Base-by-base conservation (phyloP, 2,113 vertebrate genomes). In the Neodon shergylaensis region DNA sequence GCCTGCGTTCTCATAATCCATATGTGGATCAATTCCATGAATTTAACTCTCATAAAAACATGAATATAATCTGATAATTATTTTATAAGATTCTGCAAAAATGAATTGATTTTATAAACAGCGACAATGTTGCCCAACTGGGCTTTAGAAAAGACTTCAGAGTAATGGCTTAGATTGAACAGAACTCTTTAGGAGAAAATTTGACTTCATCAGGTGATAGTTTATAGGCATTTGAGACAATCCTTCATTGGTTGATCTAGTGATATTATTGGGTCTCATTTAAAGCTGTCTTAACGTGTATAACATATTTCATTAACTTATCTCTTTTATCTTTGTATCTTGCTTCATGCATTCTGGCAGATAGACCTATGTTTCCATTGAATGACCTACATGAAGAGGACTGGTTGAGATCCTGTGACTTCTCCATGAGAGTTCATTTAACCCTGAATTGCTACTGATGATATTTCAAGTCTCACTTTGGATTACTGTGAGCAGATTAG, bases 381-480 rank as follows among this genome's bases (percentile, higher is more conserved):
- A 21, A 26, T 17, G 33, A 92, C 73, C 94, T 76, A n/a, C 1
- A 77, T 17, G 72, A 49, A 24, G 26, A 5, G 36, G 6, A 73
- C 33, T 7, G 72, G 72, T 42, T n/a, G 54, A 44, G 24, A 36
- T 68, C 14, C 33, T 70, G 33, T 2, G 36, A n/a, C 17, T 72
- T 72, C 17, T 72, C 19, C 3, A 22, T 39, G 7, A 72, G 36
- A 70, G 21, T 87, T 86, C 88, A 77, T 77, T 86, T 76, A 65
- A 26, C 78, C 73, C 84, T 63, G 1, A 1, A 47, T 63, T 76
- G 33, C 70, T 88, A 49, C 19, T 90, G 72, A 52, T 65, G 82
- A 73, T 47, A 96, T 73, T 92, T 82, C 13, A 92, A 72, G 54
- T 93, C 13, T 21, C 83, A 77, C 24, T 44, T 74, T 93, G 42